Percentiles rank a stretch among this genome's conserved stretches.
Evolutionary conservation across 1,140 invertebrate genomes (phyloP).

Genomic region (Pachyrhynchus sulphureomaculatus): DNA sequence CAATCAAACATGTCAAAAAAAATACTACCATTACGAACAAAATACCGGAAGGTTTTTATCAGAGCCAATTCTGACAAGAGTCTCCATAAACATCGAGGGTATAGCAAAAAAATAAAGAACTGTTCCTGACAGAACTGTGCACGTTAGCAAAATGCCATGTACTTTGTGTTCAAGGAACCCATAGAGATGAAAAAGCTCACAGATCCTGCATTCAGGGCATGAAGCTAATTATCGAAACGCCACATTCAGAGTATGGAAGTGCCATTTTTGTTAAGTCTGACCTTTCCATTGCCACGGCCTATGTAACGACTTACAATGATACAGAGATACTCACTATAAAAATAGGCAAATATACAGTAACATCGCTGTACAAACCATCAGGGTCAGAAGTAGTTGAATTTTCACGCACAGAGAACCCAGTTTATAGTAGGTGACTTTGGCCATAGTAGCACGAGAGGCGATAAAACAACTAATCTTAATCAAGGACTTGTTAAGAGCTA

Average conservation of each 20-base stretch:
- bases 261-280: not conserved
- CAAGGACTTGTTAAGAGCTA: too few relatives aligned
- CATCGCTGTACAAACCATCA: not conserved
- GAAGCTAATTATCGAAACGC: not conserved
- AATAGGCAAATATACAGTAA: not conserved
- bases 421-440: too few relatives aligned
- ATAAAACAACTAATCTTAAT: too few relatives aligned
- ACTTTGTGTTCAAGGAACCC: conserved; percentile 10
- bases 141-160: not conserved
- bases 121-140: not conserved
- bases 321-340: not conserved
- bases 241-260: conserved; percentile 3
- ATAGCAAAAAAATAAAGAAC: not conserved
- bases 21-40: too few relatives aligned
- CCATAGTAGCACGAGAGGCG: too few relatives aligned
- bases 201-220: not conserved
- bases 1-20: too few relatives aligned
- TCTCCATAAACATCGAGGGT: conserved; percentile 5
- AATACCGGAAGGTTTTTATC: not conserved
- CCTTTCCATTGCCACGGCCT: not conserved
- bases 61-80: conserved; percentile 2
- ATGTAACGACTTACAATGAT: not conserved
- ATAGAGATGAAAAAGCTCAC: not conserved
- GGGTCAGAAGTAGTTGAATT: too few relatives aligned
- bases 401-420: too few relatives aligned